These are phyloP conservation scores for Oithona nana DNA, from an alignment of 2,888 invertebrate genomes.

Conservation along the genomic window DNA sequence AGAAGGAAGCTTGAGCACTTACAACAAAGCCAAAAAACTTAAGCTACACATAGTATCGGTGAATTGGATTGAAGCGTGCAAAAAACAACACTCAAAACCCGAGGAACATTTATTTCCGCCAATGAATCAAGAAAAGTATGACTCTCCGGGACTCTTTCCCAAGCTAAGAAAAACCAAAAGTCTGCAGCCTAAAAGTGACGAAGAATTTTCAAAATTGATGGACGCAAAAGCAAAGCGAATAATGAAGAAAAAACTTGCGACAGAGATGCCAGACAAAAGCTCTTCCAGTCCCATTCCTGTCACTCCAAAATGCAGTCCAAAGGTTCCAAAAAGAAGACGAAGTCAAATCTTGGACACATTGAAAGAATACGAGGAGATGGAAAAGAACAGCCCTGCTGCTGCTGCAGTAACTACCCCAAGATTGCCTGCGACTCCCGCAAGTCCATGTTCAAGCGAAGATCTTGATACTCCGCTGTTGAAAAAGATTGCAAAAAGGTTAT, in stretches of 20 bases:
- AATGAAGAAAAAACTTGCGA: neutral
- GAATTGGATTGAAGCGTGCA: constrained; percentile 5
- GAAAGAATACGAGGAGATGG: neutral
- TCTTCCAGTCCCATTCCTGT: neutral
- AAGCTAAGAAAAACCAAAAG: neutral
- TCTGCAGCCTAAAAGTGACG: constrained; percentile 1
- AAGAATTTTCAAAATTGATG: neutral
- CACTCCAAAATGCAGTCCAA: neutral
- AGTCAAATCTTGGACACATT: neutral
- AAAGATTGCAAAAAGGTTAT: neutral
- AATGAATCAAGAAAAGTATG: neutral
- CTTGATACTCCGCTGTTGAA: constrained; percentile 5
- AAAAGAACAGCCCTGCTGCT: neutral
- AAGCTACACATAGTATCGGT: constrained; percentile 5
- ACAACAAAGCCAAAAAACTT: constrained; percentile 6
- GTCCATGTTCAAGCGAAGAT: constrained; percentile 6
- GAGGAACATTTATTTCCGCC: neutral
- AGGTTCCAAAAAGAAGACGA: neutral
- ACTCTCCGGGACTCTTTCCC: neutral
- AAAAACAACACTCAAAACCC: too few relatives aligned
- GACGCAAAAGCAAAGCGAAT: neutral
- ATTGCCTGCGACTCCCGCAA: neutral
- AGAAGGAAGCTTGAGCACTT: constrained; percentile 2
- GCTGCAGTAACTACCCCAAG: neutral
- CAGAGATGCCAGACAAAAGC: neutral